Evolutionary conservation across 2,113 vertebrate genomes (phyloP), one percentile per base, ranked within the genome.

Genomic region (Oryzias celebensis): DNA sequence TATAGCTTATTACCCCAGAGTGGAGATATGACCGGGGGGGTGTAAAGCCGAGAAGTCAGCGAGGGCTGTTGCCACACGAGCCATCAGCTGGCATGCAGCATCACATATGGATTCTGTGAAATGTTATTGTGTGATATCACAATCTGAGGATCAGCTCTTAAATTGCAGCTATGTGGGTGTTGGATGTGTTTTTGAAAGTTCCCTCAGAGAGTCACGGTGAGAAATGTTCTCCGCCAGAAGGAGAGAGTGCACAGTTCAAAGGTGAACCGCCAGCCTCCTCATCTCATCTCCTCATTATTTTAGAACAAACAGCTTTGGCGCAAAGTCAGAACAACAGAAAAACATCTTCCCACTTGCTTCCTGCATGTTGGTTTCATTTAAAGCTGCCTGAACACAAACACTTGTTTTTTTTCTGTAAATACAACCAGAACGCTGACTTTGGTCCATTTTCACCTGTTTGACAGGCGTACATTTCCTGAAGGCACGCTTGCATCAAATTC

Each of bases 81-180:
- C 55, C 70, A 75, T 75, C 58, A 62, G 58, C 58, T 46, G 75
- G 75, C 53, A 62, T 52, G 73, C 64, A 58, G 28, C 49, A 58
- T 62, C 44, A 45, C 50, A 46, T 22, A 14, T 57, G 45, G 56
- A 63, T 66, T 26, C 50, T 65, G 74, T 72, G 66, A 81, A 77
- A 75, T 73, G 49, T 69, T 75, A 52, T 62, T 65, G 55, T 77
- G 58, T 67, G 66, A 83, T 78, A 77, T 72, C 69, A 72, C 62
- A 48, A 51, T 69, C 63, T 68, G 62, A 68, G 71, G 68, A 65
- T 63, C 73, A 69, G 71, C 77, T 80, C 77, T 83, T 71, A 75
- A 68, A 78, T 79, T 52, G 71, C 57, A 68, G 69, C 58, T 73
- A 86, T 66, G 89, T 88, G 81, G 88, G 87, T 51, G 85, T 82